Conservation (phyloP, 2,797 vertebrate species). For the Micropoecilia bifurca region DNA sequence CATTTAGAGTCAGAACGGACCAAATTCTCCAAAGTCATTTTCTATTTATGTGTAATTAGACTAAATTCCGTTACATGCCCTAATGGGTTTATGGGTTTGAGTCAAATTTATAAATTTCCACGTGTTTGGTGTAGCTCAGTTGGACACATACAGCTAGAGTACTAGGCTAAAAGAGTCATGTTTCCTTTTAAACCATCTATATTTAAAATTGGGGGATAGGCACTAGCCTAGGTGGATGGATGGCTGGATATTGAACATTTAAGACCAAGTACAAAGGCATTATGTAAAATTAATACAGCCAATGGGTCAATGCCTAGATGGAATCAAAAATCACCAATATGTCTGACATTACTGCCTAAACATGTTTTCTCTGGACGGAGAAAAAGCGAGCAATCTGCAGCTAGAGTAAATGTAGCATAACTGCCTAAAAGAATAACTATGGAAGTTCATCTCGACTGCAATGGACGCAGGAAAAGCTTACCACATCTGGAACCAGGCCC, state of each 20-base stretch:
- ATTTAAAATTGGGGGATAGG: neutral
- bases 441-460: neutral
- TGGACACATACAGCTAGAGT: slow-evolving; percentile 14
- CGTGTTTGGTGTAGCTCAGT: slow-evolving; percentile 7
- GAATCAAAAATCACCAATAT: neutral
- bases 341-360: slow-evolving; percentile 3
- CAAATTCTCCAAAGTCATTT: slow-evolving; percentile 77
- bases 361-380: slow-evolving; percentile 9
- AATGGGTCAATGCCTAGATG: slow-evolving; percentile 1
- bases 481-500: neutral
- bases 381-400: neutral
- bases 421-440: neutral
- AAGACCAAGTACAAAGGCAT: neutral
- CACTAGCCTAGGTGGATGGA: neutral
- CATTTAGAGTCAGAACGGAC: slow-evolving; percentile 76
- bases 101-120: slow-evolving; percentile 52
- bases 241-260: neutral
- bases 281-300: neutral
- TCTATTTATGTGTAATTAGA: slow-evolving; percentile 79
- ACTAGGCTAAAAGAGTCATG: neutral
- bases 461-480: neutral
- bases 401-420: slow-evolving; percentile 8
- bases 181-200: neutral
- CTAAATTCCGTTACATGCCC: slow-evolving; percentile 68
- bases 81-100: slow-evolving; percentile 49